These are phyloP conservation scores for Thecocarcelia acutangulata DNA, from an alignment of 2,888 invertebrate genomes.

Conservation along the genomic window DNA sequence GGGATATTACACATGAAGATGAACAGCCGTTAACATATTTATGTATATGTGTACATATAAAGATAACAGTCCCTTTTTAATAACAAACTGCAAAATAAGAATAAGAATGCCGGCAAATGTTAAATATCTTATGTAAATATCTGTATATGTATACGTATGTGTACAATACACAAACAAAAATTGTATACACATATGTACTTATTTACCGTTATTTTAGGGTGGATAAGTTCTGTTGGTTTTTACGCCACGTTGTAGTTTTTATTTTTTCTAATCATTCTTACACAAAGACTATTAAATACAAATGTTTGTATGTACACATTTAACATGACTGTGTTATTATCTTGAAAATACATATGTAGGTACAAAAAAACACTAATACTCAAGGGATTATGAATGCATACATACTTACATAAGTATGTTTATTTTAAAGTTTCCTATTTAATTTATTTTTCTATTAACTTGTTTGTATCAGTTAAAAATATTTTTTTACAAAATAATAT, in stretches of 20 bases:
- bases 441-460: not conserved
- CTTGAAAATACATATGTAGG: too few relatives aligned
- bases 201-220: slow-evolving; percentile 10
- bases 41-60: too few relatives aligned
- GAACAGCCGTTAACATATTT: too few relatives aligned
- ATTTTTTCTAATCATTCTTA: not conserved
- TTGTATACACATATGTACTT: not conserved
- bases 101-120: slow-evolving; percentile 49
- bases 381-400: too few relatives aligned
- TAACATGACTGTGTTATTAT: too few relatives aligned
- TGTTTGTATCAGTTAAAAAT: too few relatives aligned
- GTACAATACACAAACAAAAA: too few relatives aligned
- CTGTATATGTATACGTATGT: too few relatives aligned
- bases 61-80: too few relatives aligned
- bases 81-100: not conserved
- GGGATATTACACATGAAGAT: too few relatives aligned
- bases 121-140: not conserved
- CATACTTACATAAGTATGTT: not conserved
- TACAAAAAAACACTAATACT: too few relatives aligned
- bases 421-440: not conserved
- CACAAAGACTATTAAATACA: not conserved
- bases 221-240: slow-evolving; percentile 11
- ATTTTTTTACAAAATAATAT: too few relatives aligned
- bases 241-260: slow-evolving; percentile 55
- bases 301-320: not conserved